Conservation (phyloP, 2,888 invertebrate species). For the Scrobipalpa costella region DNA sequence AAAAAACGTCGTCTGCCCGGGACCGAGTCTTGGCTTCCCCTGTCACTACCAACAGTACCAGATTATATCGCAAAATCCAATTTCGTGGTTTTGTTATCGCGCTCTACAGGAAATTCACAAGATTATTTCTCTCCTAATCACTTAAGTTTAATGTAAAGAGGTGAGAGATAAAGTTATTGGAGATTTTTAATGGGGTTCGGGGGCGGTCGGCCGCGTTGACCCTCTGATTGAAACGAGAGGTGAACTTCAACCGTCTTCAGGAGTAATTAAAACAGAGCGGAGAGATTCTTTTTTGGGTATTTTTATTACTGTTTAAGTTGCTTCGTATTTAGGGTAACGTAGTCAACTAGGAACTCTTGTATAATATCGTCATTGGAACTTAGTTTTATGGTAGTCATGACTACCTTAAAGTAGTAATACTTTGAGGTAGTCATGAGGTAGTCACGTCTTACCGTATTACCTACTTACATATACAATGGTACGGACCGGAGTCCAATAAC, state of each 20-base stretch:
- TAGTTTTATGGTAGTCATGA: too few species aligned
- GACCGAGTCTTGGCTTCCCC: conserved; percentile 42
- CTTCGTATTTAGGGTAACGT: neutral
- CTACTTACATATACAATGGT: too few species aligned
- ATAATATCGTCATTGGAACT: too few species aligned
- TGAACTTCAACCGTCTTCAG: conserved; percentile 14
- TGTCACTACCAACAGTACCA: conserved; percentile 65
- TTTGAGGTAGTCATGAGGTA: too few species aligned
- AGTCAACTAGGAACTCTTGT: too few species aligned
- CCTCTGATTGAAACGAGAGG: conserved; percentile 13
- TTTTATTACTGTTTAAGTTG: neutral
- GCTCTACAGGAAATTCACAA: conserved; percentile 65
- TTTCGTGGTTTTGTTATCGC: conserved; percentile 79
- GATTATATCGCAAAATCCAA: conserved; percentile 80
- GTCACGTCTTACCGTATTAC: too few species aligned
- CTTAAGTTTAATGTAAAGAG: conserved; percentile 37
- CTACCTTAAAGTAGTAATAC: too few species aligned
- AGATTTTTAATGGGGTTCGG: conserved; percentile 22
- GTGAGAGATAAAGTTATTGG: conserved; percentile 21
- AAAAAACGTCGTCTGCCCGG: conserved; percentile 17
- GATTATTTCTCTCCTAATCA: conserved; percentile 60
- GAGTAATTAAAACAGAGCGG: conserved; percentile 2
- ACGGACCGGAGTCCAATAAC: too few species aligned
- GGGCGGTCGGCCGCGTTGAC: neutral
- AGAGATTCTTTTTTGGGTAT: neutral